Conservation (phyloP, 1,140 invertebrate genomes). For the Nasonia giraulti region DNA sequence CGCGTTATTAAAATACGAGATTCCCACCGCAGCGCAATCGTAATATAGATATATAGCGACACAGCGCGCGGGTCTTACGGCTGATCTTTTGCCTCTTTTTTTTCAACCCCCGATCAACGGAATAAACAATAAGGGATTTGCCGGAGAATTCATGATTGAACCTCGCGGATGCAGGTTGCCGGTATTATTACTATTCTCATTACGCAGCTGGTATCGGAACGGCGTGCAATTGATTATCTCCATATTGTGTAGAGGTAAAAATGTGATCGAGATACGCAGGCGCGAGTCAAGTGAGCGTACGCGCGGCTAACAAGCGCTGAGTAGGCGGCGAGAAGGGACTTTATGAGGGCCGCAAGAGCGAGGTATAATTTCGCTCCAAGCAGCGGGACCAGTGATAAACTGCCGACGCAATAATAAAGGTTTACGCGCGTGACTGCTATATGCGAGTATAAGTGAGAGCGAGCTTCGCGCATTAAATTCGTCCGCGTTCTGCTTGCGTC, state of each 20-base stretch:
- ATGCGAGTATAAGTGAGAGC: no score
- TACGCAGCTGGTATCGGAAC: no score
- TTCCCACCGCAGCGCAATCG: background rate
- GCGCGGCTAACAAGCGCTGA: no score
- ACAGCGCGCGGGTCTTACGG: background rate
- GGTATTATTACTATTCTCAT: background rate
- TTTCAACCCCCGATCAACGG: background rate
- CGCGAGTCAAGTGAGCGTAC: no score
- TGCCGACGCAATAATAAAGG: constrained; percentile 57
- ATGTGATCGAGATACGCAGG: no score
- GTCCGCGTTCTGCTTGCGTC: constrained; percentile 38
- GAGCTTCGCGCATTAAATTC: constrained; percentile 25
- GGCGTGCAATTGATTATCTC: no score
- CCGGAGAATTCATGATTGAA: background rate
- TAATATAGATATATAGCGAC: background rate
- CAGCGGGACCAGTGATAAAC: constrained; percentile 61
- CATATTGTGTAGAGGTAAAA: no score
- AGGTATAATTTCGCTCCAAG: constrained; percentile 62
- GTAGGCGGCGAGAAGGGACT: background rate
- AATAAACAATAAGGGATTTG: constrained; percentile 22
- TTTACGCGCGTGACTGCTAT: constrained; percentile 43
- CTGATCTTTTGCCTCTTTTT: background rate
- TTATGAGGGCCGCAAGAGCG: constrained; percentile 37
- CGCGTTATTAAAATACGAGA: constrained; percentile 30
- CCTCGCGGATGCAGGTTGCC: background rate